phyloP scores from a whole-genome alignment of 2,888 invertebrate species.

The Apodemia mormo region DNA sequence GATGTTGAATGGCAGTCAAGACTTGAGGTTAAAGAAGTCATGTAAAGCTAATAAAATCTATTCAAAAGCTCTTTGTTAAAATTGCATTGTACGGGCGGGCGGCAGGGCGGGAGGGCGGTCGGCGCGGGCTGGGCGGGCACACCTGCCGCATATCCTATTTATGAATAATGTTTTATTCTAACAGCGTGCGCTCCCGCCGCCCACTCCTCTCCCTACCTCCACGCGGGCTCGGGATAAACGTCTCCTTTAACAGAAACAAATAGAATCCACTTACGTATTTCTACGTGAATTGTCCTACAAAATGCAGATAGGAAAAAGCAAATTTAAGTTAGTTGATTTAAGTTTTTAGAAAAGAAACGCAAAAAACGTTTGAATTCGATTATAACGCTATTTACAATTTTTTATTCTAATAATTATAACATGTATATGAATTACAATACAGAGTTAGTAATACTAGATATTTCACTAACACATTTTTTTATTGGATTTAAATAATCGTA shows the following conservation, averaged over 20 bases:
- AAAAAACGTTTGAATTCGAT: too few relatives aligned
- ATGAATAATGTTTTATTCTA: slow-evolving; percentile 82
- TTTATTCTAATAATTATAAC: too few relatives aligned
- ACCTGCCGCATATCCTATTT: slow-evolving; percentile 78
- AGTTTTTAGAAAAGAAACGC: not conserved
- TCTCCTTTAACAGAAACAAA: slow-evolving; percentile 22
- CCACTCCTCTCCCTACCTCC: slow-evolving; percentile 34
- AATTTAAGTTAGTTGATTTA: not conserved
- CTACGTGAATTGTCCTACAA: not conserved
- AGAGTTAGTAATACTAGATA: too few relatives aligned
- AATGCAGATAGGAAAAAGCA: not conserved
- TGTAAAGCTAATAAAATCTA: slow-evolving; percentile 20
- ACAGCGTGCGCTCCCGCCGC: slow-evolving; percentile 68
- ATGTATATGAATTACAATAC: too few relatives aligned
- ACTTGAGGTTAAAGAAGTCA: not conserved
- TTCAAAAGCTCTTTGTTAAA: slow-evolving; percentile 37
- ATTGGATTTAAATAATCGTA: too few relatives aligned
- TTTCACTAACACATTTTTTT: too few relatives aligned
- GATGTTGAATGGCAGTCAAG: not conserved
- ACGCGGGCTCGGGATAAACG: slow-evolving; percentile 23
- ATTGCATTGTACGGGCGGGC: slow-evolving; percentile 42
- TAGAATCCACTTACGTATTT: slow-evolving; percentile 13
- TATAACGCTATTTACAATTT: too few relatives aligned
- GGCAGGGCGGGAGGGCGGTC: slow-evolving; percentile 37
- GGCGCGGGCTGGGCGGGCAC: slow-evolving; percentile 39